These are phyloP conservation scores for Craniophora ligustri DNA, from an alignment of 2,888 invertebrate genomes.

Conservation along the genomic window DNA sequence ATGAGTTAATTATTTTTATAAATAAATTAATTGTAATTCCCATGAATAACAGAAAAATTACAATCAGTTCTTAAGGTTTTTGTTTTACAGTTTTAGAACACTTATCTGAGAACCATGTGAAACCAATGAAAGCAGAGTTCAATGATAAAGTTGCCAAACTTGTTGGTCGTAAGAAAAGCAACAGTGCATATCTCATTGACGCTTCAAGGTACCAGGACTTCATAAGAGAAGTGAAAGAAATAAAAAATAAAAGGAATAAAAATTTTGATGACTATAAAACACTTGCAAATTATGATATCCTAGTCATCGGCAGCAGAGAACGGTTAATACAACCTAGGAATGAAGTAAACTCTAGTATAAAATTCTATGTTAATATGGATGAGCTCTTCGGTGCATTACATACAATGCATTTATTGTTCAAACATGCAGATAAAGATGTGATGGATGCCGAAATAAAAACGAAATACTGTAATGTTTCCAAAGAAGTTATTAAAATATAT, in stretches of 20 bases:
- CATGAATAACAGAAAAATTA: no score
- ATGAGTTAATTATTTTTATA: no score
- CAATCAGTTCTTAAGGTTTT: not conserved
- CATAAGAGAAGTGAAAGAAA: slow-evolving; percentile 68
- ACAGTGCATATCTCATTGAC: slow-evolving; percentile 71
- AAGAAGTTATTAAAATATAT: slow-evolving; percentile 78
- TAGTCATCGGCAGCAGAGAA: slow-evolving; percentile 65
- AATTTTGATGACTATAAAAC: slow-evolving; percentile 75
- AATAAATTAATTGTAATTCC: no score
- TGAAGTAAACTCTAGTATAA: slow-evolving; percentile 58
- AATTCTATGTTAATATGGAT: slow-evolving; percentile 72
- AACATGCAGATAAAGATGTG: slow-evolving; percentile 69
- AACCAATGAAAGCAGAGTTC: slow-evolving; percentile 72
- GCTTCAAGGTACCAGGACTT: slow-evolving; percentile 68
- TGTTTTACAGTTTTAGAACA: slow-evolving; percentile 60
- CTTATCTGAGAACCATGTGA: slow-evolving; percentile 57
- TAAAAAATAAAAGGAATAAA: slow-evolving; percentile 67
- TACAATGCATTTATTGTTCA: slow-evolving; percentile 75
- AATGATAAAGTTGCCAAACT: slow-evolving; percentile 66
- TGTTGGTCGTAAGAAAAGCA: slow-evolving; percentile 70
- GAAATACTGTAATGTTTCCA: slow-evolving; percentile 80
- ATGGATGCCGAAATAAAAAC: slow-evolving; percentile 73
- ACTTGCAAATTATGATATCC: slow-evolving; percentile 73
- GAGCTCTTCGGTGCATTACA: slow-evolving; percentile 77
- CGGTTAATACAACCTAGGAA: slow-evolving; percentile 70